phyloP scores from a whole-genome alignment of 2,113 vertebrate species.

The Odocoileus hemionus region DNA sequence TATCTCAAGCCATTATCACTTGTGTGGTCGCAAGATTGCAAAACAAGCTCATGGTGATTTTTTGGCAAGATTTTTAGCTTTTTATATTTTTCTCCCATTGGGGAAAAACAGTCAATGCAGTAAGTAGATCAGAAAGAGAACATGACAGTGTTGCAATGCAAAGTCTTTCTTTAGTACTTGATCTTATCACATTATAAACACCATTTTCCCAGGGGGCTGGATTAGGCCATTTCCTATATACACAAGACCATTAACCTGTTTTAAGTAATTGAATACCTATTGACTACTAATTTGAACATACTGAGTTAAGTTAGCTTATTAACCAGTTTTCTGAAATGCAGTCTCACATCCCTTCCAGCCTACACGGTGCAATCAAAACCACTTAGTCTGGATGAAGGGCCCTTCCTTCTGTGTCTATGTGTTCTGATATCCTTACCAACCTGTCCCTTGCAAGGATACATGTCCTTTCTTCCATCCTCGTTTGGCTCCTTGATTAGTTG shows the following conservation, averaged over 20 bases:
- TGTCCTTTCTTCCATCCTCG: neutral
- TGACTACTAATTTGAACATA: neutral
- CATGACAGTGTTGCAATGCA: neutral
- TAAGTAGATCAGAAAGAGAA: neutral
- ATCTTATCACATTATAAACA: neutral
- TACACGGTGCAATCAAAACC: neutral
- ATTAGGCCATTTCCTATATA: neutral
- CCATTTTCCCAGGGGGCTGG: neutral
- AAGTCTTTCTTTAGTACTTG: neutral
- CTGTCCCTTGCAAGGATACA: neutral
- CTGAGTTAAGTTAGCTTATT: constrained; percentile 27
- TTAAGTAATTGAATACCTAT: constrained; percentile 29
- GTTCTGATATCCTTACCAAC: neutral
- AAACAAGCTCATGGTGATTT: constrained; percentile 13
- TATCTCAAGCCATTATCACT: neutral
- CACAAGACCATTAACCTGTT: neutral
- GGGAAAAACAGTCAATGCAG: neutral
- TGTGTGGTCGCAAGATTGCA: neutral
- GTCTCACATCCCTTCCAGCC: neutral
- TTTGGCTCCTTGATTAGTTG: neutral
- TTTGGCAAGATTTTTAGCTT: neutral
- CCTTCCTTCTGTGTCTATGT: neutral
- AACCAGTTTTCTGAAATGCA: neutral
- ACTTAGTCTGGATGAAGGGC: neutral
- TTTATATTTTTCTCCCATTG: neutral